Percentiles rank a stretch among this genome's conserved stretches.
These are phyloP conservation scores for Leptestheria dahalacensis DNA, from an alignment of 1,140 invertebrate species.

Conservation along the genomic window DNA sequence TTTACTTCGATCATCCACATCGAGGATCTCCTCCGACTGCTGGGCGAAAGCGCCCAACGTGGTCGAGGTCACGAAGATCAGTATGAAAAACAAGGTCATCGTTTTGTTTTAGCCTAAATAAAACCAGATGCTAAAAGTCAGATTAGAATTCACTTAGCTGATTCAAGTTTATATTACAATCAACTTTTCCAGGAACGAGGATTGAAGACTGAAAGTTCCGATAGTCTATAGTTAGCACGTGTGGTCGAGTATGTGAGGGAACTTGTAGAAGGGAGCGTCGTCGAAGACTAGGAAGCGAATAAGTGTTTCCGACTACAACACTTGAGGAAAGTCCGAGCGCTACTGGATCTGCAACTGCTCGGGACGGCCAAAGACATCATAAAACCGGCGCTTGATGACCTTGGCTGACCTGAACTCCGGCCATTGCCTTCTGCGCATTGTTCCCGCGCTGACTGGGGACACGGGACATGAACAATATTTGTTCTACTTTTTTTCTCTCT, in stretches of 20 bases:
- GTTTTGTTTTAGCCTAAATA: neutral
- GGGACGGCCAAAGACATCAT: neutral
- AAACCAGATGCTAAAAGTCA: no score
- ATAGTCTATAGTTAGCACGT: no score
- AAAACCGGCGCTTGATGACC: neutral
- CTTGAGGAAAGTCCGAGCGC: neutral
- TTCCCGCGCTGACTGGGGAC: neutral
- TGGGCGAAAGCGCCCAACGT: neutral
- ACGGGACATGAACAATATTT: neutral
- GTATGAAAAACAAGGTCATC: neutral
- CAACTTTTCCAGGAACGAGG: no score
- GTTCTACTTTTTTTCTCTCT: neutral
- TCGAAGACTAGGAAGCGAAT: no score
- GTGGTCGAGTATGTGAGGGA: no score
- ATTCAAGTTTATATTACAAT: no score
- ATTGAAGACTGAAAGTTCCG: no score
- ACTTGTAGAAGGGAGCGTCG: no score
- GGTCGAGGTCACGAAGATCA: neutral
- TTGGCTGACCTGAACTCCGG: neutral
- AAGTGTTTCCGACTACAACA: neutral
- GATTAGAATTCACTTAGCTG: no score
- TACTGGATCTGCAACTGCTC: neutral
- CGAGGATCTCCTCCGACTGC: neutral
- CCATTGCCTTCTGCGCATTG: neutral
- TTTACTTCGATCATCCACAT: neutral